A percentile compares a stretch with the other conserved stretches of the same genome.
phyloP scores from a whole-genome alignment of 2,113 vertebrate species.

The rabbit (Oryctolagus cuniculus) region DNA sequence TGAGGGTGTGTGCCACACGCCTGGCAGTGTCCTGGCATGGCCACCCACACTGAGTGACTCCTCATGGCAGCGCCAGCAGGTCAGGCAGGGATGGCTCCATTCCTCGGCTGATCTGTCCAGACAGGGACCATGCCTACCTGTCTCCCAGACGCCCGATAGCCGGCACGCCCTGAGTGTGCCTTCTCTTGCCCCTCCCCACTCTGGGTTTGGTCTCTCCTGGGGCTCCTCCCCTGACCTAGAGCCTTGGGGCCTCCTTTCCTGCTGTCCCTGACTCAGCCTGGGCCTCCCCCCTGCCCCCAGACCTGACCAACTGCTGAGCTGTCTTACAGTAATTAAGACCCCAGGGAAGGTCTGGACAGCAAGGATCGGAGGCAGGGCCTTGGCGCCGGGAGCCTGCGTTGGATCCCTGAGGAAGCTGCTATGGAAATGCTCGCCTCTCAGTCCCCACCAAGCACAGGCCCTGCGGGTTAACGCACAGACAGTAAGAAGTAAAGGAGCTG shows the following conservation, averaged over 20 bases:
- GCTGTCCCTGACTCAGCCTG: neutral
- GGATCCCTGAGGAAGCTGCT: neutral
- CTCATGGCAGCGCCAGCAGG: neutral
- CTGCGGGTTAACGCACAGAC: neutral
- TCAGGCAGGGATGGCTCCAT: constrained; percentile 23
- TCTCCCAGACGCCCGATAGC: neutral
- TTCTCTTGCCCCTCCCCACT: neutral
- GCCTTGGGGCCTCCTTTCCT: neutral
- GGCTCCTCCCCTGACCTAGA: neutral
- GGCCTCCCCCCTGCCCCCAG: neutral
- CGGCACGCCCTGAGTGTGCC: neutral
- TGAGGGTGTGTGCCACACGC: neutral
- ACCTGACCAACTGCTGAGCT: neutral
- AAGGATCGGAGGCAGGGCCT: neutral
- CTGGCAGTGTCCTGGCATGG: neutral
- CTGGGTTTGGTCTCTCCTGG: neutral
- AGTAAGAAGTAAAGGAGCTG: neutral
- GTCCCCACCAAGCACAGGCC: neutral
- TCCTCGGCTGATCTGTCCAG: neutral
- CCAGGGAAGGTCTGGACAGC: neutral
- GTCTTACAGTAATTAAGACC: constrained; percentile 9
- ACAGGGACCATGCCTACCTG: neutral
- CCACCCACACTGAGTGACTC: neutral
- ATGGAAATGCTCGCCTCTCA: neutral
- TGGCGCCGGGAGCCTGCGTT: neutral